phyloP scores from a whole-genome alignment of 2,113 vertebrate genomes.

The Nothoprocta perdicaria region DNA sequence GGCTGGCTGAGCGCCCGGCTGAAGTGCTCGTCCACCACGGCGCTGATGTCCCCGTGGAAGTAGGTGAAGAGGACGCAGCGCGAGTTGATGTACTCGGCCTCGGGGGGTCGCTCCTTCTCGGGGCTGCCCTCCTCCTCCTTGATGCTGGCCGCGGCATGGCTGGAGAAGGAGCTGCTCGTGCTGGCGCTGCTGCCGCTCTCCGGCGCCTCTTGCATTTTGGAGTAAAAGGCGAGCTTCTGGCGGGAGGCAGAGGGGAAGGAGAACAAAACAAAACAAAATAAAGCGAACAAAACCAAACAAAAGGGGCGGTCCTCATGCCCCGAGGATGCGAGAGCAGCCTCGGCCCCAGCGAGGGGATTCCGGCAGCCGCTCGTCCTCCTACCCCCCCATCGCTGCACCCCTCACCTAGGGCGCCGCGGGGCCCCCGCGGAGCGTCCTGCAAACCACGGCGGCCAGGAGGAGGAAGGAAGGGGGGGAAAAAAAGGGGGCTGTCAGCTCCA shows the following conservation, averaged over 20 bases:
- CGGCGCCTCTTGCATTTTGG: conserved; percentile 95
- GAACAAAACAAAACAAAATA: no score
- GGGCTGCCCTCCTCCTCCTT: conserved; percentile 91
- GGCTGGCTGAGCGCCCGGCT: conserved; percentile 95
- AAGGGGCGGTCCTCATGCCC: no score
- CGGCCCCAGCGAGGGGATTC: not conserved
- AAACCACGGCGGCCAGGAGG: not conserved
- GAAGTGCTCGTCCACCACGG: conserved; percentile 98
- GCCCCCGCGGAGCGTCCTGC: not conserved
- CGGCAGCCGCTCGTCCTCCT: not conserved
- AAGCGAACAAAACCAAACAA: no score
- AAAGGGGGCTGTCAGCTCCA: not conserved
- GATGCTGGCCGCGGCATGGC: conserved; percentile 80
- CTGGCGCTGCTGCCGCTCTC: conserved; percentile 78
- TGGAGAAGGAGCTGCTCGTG: conserved; percentile 80
- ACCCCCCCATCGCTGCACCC: not conserved
- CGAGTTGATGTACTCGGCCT: conserved; percentile 95
- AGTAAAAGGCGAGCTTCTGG: conserved; percentile 94
- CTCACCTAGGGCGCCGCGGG: not conserved
- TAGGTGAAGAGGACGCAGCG: conserved; percentile 97
- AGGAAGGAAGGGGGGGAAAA: accelerated
- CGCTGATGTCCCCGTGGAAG: conserved; percentile 96
- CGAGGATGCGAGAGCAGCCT: not conserved
- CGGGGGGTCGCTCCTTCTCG: conserved; percentile 93
- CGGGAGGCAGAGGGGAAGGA: not conserved